A percentile compares a stretch with the other conserved stretches of the same genome.
phyloP scores from a whole-genome alignment of 2,888 invertebrate genomes.

The Sphinx pinastri region DNA sequence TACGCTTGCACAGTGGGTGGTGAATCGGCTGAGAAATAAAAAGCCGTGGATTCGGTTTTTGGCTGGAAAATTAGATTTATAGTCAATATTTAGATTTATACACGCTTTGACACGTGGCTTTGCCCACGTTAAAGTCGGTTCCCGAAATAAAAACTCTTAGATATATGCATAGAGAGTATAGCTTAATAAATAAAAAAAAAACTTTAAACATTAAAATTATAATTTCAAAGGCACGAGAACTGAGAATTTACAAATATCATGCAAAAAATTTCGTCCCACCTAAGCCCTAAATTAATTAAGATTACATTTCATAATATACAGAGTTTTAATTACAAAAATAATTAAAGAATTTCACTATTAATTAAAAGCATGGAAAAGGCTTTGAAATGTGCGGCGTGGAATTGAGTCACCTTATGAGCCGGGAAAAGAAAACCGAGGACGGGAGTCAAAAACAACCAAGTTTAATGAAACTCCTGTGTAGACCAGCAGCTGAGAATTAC shows the following conservation, averaged over 20 bases:
- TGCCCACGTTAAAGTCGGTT: too few species aligned
- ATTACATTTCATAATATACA: not conserved
- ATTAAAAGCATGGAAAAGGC: not conserved
- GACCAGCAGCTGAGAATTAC: not conserved
- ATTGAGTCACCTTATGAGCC: slow-evolving; percentile 3
- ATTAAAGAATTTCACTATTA: slow-evolving; percentile 5
- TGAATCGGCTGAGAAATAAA: too few species aligned
- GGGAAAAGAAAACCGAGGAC: slow-evolving; percentile 3
- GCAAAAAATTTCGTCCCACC: not conserved
- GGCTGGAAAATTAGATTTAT: not conserved
- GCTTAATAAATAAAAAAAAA: too few species aligned
- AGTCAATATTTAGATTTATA: too few species aligned
- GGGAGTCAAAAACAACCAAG: not conserved
- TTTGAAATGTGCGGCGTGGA: not conserved
- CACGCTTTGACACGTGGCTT: too few species aligned
- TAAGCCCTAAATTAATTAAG: not conserved
- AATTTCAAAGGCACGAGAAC: too few species aligned
- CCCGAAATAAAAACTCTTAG: too few species aligned
- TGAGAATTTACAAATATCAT: too few species aligned
- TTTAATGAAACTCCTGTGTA: slow-evolving; percentile 17
- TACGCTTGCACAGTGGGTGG: too few species aligned
- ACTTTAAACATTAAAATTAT: too few species aligned
- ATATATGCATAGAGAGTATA: too few species aligned
- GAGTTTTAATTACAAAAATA: slow-evolving; percentile 3
- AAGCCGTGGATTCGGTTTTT: not conserved